Evolutionary conservation across 2,797 vertebrate species (phyloP).

Genomic region (Rachycentron canadum): DNA sequence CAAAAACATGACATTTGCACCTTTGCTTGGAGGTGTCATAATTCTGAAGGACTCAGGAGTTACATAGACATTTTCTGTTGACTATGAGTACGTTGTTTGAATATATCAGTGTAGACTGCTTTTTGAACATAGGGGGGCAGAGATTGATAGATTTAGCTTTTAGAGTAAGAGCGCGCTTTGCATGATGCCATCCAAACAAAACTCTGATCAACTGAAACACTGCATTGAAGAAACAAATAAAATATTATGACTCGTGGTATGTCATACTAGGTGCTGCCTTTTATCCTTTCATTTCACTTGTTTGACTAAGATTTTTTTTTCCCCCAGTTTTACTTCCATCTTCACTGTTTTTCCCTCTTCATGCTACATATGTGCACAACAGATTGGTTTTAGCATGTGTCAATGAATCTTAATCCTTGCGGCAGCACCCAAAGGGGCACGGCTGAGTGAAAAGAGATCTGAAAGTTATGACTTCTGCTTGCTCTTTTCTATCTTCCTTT

Average conservation of each 20-base stretch:
- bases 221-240: slow-evolving; percentile 7
- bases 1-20: not conserved
- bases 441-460: not conserved
- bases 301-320: not conserved
- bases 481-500: slow-evolving; percentile 27
- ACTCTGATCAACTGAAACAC: slow-evolving; percentile 24
- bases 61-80: not conserved
- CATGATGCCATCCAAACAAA: slow-evolving; percentile 44
- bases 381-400: slow-evolving; percentile 35
- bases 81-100: not conserved
- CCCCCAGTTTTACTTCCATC: not conserved
- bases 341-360: slow-evolving; percentile 3
- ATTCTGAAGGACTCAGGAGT: not conserved
- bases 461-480: slow-evolving; percentile 20
- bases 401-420: slow-evolving; percentile 49
- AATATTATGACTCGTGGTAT: not conserved
- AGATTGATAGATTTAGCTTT: slow-evolving; percentile 26
- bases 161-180: slow-evolving; percentile 21
- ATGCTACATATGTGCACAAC: slow-evolving; percentile 33
- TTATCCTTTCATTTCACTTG: not conserved
- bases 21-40: slow-evolving; percentile 3
- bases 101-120: not conserved
- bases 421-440: not conserved
- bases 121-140: slow-evolving; percentile 22
- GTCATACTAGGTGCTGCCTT: not conserved